phyloP scores from a whole-genome alignment of 2,888 invertebrate genomes.

The Macrophya annulata region DNA sequence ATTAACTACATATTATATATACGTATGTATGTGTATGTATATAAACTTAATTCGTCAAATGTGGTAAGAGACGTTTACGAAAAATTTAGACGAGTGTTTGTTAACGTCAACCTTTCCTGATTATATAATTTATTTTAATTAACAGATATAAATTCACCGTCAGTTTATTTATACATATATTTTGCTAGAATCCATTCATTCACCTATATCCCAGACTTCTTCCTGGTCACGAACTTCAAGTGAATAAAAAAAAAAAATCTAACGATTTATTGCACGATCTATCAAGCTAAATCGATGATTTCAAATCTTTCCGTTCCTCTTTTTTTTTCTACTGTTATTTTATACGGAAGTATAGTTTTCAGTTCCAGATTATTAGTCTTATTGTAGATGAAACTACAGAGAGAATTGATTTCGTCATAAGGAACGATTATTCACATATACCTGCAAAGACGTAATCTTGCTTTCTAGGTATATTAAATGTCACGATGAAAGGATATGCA shows the following conservation, averaged over 20 bases:
- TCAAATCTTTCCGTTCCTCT: too few species aligned
- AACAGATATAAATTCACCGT: background rate
- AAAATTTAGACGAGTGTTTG: background rate
- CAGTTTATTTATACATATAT: background rate
- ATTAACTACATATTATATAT: background rate
- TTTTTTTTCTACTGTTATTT: background rate
- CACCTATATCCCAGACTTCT: background rate
- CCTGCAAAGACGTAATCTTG: background rate
- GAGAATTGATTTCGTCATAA: background rate
- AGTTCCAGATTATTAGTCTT: background rate
- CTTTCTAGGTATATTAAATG: background rate
- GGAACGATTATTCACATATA: background rate
- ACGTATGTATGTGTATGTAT: background rate
- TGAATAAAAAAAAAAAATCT: background rate
- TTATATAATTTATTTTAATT: conserved; percentile 10
- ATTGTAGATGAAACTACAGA: background rate
- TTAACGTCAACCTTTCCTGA: background rate
- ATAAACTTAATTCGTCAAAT: background rate
- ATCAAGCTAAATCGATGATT: background rate
- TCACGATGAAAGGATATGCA: background rate
- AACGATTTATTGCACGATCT: background rate
- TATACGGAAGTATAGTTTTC: too few species aligned
- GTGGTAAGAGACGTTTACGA: background rate
- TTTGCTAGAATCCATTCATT: background rate
- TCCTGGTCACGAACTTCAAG: background rate